Evolutionary conservation across 2,888 invertebrate species (phyloP).

Genomic region (Patella caerulea): DNA sequence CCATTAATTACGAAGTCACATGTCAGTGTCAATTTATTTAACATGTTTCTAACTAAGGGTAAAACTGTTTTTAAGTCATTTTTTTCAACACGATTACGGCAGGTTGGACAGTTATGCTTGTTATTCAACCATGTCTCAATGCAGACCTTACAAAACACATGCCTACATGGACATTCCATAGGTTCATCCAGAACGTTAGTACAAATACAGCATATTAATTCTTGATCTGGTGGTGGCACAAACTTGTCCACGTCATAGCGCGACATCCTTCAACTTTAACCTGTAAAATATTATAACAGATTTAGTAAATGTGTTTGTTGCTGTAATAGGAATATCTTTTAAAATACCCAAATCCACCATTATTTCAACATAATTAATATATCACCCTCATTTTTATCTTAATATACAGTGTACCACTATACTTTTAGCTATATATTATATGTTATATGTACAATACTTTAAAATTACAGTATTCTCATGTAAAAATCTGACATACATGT

Average conservation of each 20-base stretch:
- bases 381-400: too few species aligned
- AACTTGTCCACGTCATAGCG: conserved; percentile 64
- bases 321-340: too few species aligned
- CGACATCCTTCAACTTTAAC: conserved; percentile 41
- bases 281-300: background rate
- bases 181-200: conserved; percentile 63
- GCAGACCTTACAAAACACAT: conserved; percentile 66
- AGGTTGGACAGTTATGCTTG: conserved; percentile 60
- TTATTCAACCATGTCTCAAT: conserved; percentile 57
- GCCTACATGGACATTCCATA: conserved; percentile 64
- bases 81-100: conserved; percentile 47
- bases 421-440: too few species aligned
- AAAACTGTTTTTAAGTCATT: conserved; percentile 54
- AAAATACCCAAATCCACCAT: too few species aligned
- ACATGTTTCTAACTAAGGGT: conserved; percentile 63
- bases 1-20: conserved; percentile 59
- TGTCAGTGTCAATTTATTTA: conserved; percentile 58
- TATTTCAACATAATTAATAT: too few species aligned
- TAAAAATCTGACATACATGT: too few species aligned
- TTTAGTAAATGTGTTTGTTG: too few species aligned
- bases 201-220: conserved; percentile 66
- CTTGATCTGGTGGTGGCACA: conserved; percentile 59
- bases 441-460: too few species aligned
- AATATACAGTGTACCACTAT: too few species aligned
- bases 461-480: too few species aligned